Conservation (phyloP, 2,113 vertebrate genomes). For the Turnix velox region DNA sequence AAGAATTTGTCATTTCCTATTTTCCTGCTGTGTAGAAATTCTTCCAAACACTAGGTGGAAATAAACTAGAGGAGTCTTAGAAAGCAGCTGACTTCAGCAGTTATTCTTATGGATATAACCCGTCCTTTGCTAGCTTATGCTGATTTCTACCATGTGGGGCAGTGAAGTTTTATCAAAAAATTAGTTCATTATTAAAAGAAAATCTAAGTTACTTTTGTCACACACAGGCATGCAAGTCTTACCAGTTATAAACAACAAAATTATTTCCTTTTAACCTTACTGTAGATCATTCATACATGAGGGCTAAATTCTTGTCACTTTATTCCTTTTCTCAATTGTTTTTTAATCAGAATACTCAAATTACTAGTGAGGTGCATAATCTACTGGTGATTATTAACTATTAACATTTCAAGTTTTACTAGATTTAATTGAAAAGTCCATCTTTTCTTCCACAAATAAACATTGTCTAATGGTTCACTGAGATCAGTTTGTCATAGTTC, state of each 20-base stretch:
- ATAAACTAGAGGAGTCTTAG: background rate
- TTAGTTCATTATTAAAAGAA: background rate
- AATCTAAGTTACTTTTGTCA: background rate
- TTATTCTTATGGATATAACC: background rate
- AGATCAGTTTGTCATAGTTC: slow-evolving; percentile 19
- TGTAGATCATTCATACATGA: background rate
- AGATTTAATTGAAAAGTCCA: background rate
- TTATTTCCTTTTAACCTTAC: background rate
- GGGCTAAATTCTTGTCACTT: background rate
- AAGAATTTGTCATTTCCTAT: background rate
- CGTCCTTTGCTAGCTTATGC: background rate
- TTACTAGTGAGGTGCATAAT: background rate
- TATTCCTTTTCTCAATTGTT: background rate
- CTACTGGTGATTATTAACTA: background rate
- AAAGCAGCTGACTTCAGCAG: background rate
- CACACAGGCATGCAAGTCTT: background rate
- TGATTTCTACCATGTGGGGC: background rate
- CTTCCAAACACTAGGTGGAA: background rate
- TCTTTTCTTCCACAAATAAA: background rate
- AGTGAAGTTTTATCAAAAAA: background rate
- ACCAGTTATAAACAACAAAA: background rate
- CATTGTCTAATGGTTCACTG: background rate
- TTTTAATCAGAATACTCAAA: background rate
- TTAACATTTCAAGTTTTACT: background rate
- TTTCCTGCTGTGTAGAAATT: background rate